Conservation (phyloP, 2,888 invertebrate genomes). For the Tyria jacobaeae region DNA sequence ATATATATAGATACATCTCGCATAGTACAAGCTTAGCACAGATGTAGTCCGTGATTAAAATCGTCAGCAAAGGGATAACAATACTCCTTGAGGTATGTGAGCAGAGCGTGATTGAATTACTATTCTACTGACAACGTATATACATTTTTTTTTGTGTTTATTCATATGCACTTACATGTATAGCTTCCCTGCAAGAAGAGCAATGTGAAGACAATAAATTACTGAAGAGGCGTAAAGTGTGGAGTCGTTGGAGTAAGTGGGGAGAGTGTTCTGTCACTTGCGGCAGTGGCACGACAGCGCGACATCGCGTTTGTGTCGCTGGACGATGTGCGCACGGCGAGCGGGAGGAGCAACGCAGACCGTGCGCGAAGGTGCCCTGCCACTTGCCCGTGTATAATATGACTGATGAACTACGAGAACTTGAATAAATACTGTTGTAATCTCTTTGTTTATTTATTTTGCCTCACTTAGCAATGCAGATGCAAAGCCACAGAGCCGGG, state of each 20-base stretch:
- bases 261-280: conserved; percentile 74
- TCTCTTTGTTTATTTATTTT: too few species aligned
- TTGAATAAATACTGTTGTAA: conserved; percentile 16
- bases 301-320: conserved; percentile 68
- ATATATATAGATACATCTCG: too few species aligned
- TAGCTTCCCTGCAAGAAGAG: conserved; percentile 19
- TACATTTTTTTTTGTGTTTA: too few species aligned
- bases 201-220: conserved; percentile 55
- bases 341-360: conserved; percentile 70
- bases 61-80: too few species aligned
- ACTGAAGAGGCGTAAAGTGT: conserved; percentile 67
- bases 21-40: too few species aligned
- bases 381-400: conserved; percentile 17
- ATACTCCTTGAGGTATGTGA: too few species aligned
- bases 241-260: conserved; percentile 82
- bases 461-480: too few species aligned
- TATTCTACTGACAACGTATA: too few species aligned
- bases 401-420: conserved; percentile 41
- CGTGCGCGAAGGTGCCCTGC: conserved; percentile 67
- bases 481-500: too few species aligned
- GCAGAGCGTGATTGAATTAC: too few species aligned
- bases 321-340: conserved; percentile 78
- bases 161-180: neutral
- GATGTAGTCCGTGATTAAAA: too few species aligned
- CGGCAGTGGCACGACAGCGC: conserved; percentile 63